Percentiles rank a stretch among this genome's conserved stretches.
phyloP scores from a whole-genome alignment of 2,888 invertebrate genomes.

The Sarcophaga caerulescens region DNA sequence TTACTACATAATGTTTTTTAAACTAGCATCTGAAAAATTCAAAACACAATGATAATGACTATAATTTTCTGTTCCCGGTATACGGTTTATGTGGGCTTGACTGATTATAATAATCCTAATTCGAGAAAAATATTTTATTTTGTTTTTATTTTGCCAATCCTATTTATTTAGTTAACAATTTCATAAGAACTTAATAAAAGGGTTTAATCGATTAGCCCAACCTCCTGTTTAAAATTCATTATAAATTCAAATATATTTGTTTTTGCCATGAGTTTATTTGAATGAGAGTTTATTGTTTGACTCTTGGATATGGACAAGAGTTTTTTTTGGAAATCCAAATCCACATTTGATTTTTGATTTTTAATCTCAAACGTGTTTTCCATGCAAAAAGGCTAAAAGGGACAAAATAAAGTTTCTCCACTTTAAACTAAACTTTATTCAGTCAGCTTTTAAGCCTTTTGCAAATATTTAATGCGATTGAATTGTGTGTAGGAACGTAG shows the following conservation, averaged over 20 bases:
- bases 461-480: neutral
- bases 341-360: neutral
- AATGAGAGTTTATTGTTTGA: neutral
- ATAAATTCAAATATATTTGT: neutral
- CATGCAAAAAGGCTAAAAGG: conserved; percentile 13
- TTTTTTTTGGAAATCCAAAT: neutral
- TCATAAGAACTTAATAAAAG: neutral
- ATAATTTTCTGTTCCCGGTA: too few relatives aligned
- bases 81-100: too few relatives aligned
- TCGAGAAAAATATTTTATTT: neutral
- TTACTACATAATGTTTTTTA: too few relatives aligned
- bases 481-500: neutral
- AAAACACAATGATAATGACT: too few relatives aligned
- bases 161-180: neutral
- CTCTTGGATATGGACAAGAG: neutral
- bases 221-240: neutral
- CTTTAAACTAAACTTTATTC: neutral
- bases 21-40: too few relatives aligned
- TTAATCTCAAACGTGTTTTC: neutral
- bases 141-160: neutral
- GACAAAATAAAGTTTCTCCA: neutral
- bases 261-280: neutral
- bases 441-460: conserved; percentile 6
- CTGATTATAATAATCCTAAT: too few relatives aligned
- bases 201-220: neutral